Evolutionary conservation across 2,888 invertebrate genomes (phyloP).

Genomic region (Chrysolina americana): DNA sequence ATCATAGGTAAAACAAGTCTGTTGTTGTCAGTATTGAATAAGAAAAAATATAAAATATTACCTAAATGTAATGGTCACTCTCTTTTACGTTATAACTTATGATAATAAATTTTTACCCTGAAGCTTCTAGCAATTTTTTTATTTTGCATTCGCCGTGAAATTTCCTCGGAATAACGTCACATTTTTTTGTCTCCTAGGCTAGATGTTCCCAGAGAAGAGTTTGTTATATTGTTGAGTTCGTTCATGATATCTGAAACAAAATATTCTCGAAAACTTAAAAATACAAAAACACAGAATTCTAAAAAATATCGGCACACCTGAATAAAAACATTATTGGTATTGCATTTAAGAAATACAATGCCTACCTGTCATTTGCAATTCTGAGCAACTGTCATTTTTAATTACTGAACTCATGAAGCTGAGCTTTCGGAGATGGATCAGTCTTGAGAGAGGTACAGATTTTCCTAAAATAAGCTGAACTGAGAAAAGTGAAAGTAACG

Average conservation of each 20-base stretch:
- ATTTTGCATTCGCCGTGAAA: background rate
- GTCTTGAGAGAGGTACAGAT: conserved; percentile 46
- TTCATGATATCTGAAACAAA: conserved; percentile 55
- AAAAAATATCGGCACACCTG: too few species aligned
- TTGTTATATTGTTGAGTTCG: conserved; percentile 52
- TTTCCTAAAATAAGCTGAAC: conserved; percentile 1
- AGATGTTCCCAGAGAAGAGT: conserved; percentile 30
- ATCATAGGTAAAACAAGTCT: conserved; percentile 62
- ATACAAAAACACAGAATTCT: too few species aligned
- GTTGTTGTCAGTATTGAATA: conserved; percentile 60
- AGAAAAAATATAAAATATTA: conserved; percentile 43
- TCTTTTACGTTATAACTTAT: conserved; percentile 61
- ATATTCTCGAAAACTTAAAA: too few species aligned
- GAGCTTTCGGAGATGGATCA: conserved; percentile 49
- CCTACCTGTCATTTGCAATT: conserved; percentile 56
- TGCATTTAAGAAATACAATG: background rate
- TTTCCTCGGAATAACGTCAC: background rate
- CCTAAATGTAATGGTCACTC: conserved; percentile 60
- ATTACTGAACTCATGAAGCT: conserved; percentile 43
- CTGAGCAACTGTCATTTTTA: conserved; percentile 44
- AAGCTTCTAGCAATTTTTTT: background rate
- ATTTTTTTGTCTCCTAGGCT: background rate
- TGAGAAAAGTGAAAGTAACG: too few species aligned
- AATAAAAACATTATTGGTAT: too few species aligned
- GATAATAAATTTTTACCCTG: conserved; percentile 37